Evolutionary conservation across 2,113 vertebrate species (phyloP).

Genomic region (Oncorhynchus keta): DNA sequence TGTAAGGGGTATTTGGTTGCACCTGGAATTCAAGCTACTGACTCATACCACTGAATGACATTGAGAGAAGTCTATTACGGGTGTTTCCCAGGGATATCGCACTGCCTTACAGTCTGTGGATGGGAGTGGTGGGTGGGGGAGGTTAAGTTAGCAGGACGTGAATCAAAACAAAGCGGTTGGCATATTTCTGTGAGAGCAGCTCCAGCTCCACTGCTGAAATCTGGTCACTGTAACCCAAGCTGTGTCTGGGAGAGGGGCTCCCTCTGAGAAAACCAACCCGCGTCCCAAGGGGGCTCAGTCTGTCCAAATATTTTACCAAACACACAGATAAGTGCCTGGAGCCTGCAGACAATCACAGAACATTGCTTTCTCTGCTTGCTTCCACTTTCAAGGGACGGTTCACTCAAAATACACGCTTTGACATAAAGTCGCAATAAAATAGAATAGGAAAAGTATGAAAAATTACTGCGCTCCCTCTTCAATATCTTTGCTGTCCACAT

Average conservation of each 20-base stretch:
- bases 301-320: constrained; percentile 9
- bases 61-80: background rate
- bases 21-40: constrained; percentile 8
- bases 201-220: background rate
- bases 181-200: constrained; percentile 12
- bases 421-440: too few species aligned
- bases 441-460: too few species aligned
- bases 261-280: constrained; percentile 1
- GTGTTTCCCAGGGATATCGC: constrained; percentile 9
- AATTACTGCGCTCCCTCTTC: too few species aligned
- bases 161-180: constrained; percentile 15
- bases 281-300: constrained; percentile 3
- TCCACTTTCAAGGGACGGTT: background rate
- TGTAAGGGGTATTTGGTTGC: background rate
- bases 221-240: constrained; percentile 12
- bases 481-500: too few species aligned
- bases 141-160: background rate
- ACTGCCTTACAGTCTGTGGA: background rate
- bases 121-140: background rate
- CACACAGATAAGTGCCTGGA: constrained; percentile 13
- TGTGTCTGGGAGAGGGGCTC: constrained; percentile 7
- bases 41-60: background rate
- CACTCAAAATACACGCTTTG: background rate
- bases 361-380: background rate
- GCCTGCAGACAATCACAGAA: constrained; percentile 11